phyloP scores from a whole-genome alignment of 2,113 vertebrate genomes.

The Seriola quinqueradiata region DNA sequence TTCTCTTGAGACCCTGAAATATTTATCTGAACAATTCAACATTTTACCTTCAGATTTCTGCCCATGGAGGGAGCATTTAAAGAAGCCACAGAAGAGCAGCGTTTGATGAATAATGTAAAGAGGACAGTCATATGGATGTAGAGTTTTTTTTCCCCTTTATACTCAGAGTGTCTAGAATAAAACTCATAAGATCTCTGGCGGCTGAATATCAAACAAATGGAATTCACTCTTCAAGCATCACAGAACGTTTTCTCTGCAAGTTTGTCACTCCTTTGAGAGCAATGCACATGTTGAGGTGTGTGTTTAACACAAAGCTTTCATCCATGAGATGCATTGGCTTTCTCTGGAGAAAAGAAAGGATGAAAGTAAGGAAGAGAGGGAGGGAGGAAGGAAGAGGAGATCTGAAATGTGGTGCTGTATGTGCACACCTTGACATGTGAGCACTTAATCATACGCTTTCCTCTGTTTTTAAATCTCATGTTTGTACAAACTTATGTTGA shows the following conservation, averaged over 20 bases:
- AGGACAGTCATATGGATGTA: slow-evolving; percentile 65
- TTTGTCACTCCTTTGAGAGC: slow-evolving; percentile 53
- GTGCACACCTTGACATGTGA: background rate
- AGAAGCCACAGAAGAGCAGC: slow-evolving; percentile 48
- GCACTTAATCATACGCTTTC: background rate
- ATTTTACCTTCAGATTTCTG: slow-evolving; percentile 69
- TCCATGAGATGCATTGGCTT: slow-evolving; percentile 12
- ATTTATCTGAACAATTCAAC: slow-evolving; percentile 72
- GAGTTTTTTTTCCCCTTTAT: slow-evolving; percentile 15
- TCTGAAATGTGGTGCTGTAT: background rate
- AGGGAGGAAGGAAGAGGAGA: background rate
- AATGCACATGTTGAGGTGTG: slow-evolving; percentile 29
- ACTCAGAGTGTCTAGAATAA: slow-evolving; percentile 49
- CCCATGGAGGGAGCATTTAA: slow-evolving; percentile 65
- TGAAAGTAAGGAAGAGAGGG: background rate
- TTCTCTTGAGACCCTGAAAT: slow-evolving; percentile 62
- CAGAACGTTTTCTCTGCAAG: slow-evolving; percentile 16
- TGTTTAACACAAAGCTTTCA: slow-evolving; percentile 45
- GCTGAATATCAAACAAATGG: slow-evolving; percentile 62
- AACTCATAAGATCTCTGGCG: slow-evolving; percentile 49
- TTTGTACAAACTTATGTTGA: background rate
- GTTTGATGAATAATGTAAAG: slow-evolving; percentile 77
- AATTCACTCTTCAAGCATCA: slow-evolving; percentile 59
- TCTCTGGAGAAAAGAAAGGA: slow-evolving; percentile 12
- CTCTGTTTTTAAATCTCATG: background rate